These are phyloP conservation scores for Chymomyza procnemis DNA, from an alignment of 2,888 invertebrate genomes.

Conservation along the genomic window DNA sequence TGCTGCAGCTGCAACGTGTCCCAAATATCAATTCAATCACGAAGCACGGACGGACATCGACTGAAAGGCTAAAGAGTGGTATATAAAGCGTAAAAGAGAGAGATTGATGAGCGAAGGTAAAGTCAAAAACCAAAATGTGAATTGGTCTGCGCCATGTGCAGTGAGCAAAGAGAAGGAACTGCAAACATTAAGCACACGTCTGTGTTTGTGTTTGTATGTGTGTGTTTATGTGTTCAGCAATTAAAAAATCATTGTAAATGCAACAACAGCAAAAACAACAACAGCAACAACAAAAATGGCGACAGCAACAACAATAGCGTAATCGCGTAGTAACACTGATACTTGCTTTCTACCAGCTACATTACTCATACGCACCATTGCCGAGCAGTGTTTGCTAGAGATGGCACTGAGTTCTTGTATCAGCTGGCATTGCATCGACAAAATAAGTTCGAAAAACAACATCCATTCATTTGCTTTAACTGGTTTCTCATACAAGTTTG, in stretches of 20 bases:
- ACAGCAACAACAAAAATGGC: constrained; percentile 21
- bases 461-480: no score
- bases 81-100: background rate
- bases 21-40: constrained; percentile 48
- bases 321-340: background rate
- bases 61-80: constrained; percentile 6
- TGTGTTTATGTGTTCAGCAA: constrained; percentile 44
- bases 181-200: background rate
- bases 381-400: background rate
- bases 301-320: background rate
- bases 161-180: background rate
- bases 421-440: background rate
- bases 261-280: constrained; percentile 26
- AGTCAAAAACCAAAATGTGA: background rate
- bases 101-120: background rate
- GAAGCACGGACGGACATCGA: constrained; percentile 15
- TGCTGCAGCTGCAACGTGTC: constrained; percentile 34
- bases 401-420: background rate
- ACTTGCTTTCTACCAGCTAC: background rate
- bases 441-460: background rate
- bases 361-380: constrained; percentile 12
- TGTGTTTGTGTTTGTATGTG: constrained; percentile 20
- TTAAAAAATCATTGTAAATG: constrained; percentile 47
- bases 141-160: background rate
- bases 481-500: no score